Evolutionary conservation across 2,797 vertebrate species (phyloP), one percentile per base, ranked within the genome.

Genomic region (Scomberomorus guttatus): DNA sequence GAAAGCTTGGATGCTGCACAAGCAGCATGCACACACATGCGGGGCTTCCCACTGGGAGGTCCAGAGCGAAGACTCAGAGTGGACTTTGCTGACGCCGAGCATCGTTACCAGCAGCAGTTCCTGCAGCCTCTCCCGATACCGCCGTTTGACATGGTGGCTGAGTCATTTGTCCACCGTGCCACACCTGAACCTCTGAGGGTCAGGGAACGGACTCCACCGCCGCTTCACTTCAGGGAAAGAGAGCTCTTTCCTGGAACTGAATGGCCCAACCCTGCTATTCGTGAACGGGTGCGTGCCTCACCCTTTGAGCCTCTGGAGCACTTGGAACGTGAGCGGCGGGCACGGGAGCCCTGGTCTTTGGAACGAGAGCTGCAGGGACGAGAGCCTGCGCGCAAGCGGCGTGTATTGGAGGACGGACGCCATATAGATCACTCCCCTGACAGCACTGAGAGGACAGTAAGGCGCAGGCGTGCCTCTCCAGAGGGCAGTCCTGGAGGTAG

Each of bases 1-100:
- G 98, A 99, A 88, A 99, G 98, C 87, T 89, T 99, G 93, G 98
- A 99, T 1, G 98, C 98, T 2, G 98, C 98, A 2, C 98, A 99
- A 89, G 98, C 98, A 0, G 98, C 98, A 0, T 99, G 98, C 92
- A 97, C 97, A 56, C 97, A 99, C 76, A 99, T 99, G 98, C 96
- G 98, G 52, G 98, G 98, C 1, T 99, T 99, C 87, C 98, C 98
- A 0, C 90, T 99, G 64, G 98, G 98, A 2, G 98, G 98, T 6
- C 97, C 97, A 0, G 98, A 99, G 69, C 95, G 98, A 51, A 95
- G 98, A 68, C 96, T 99, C 3, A 88, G 98, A 29, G 98, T 99
- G 17, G 98, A 99, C 93, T 99, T 99, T 79, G 98, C 98, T 0
- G 98, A 99, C 90, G 97, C 97, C 0, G 98, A 99, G 80, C 97